phyloP scores from a whole-genome alignment of 1,140 invertebrate species.

The Homarus americanus region DNA sequence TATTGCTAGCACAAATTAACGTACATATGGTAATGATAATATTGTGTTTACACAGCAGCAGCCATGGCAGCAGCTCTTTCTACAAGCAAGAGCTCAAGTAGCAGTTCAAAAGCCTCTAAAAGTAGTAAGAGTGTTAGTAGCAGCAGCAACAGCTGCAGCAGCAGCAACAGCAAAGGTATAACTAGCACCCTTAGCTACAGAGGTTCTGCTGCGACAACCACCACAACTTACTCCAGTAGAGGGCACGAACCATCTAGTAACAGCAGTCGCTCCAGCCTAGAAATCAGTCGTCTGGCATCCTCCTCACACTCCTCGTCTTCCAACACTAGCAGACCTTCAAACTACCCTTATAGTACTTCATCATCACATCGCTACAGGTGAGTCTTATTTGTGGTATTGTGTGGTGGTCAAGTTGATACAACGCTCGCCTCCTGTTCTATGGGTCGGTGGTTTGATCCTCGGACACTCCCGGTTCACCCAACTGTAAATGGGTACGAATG shows the following conservation, averaged over 20 bases:
- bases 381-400: too few relatives aligned
- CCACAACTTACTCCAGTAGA: conserved; percentile 57
- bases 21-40: too few relatives aligned
- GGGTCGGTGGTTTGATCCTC: too few relatives aligned
- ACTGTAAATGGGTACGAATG: too few relatives aligned
- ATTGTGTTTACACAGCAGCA: conserved; percentile 36
- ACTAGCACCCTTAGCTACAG: conserved; percentile 61
- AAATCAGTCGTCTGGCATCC: conserved; percentile 65
- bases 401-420: too few relatives aligned
- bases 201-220: conserved; percentile 51
- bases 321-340: conserved; percentile 25
- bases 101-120: conserved; percentile 27
- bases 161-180: conserved; percentile 54
- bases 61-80: conserved; percentile 62
- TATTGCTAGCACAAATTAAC: too few relatives aligned
- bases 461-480: too few relatives aligned
- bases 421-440: too few relatives aligned
- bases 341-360: conserved; percentile 24
- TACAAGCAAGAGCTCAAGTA: conserved; percentile 51
- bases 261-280: conserved; percentile 46
- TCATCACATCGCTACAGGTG: conserved; percentile 54
- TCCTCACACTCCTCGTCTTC: conserved; percentile 65
- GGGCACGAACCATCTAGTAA: conserved; percentile 45
- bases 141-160: conserved; percentile 8
- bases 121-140: conserved; percentile 13